These are phyloP conservation scores for Etia nguti DNA, from an alignment of 2,113 vertebrate species.

Conservation along the genomic window DNA sequence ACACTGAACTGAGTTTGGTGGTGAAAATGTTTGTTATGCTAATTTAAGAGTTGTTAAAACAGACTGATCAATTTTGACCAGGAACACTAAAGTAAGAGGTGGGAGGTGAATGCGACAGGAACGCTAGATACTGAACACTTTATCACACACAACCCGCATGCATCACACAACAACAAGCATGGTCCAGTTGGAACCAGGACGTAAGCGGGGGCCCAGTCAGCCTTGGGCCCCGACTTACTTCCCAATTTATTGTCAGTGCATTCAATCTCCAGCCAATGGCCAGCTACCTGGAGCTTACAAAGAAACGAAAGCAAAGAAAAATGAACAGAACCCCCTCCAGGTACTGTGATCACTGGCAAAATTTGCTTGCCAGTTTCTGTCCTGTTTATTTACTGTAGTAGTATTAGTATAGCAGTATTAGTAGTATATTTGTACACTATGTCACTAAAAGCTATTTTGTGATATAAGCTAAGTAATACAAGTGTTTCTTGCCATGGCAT, in stretches of 20 bases:
- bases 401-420: neutral
- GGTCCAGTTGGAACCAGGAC: neutral
- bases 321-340: neutral
- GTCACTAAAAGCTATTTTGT: neutral
- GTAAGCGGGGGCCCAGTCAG: neutral
- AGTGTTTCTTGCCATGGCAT: neutral
- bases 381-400: neutral
- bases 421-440: neutral
- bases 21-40: too few relatives aligned
- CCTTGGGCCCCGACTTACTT: neutral
- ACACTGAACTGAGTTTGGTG: too few relatives aligned
- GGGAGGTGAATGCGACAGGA: too few relatives aligned
- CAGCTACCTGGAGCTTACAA: neutral
- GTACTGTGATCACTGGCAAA: neutral
- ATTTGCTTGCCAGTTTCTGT: neutral
- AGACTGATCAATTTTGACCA: too few relatives aligned
- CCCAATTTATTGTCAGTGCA: neutral
- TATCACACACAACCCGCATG: neutral
- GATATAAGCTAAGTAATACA: neutral
- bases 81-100: too few relatives aligned
- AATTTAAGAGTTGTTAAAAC: too few relatives aligned
- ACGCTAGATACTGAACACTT: neutral
- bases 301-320: neutral
- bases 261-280: neutral
- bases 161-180: neutral